Conservation (phyloP, 2,797 vertebrate genomes). For the Gallinago stenura region DNA sequence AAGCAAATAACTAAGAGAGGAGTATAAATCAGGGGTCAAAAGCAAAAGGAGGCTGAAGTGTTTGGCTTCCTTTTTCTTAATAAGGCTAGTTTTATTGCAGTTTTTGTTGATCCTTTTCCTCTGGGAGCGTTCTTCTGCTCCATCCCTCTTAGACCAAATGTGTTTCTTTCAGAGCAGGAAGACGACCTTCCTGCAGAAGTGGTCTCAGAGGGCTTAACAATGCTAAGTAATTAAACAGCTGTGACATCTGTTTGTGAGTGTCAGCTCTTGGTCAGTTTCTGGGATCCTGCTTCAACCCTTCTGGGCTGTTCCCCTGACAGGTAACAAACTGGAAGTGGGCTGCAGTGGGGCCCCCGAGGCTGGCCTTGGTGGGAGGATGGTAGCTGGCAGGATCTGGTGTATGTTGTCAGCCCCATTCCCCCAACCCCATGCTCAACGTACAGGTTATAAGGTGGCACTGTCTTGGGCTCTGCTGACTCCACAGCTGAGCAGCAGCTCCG, state of each 20-base stretch:
- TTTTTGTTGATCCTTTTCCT: neutral
- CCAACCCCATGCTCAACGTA: neutral
- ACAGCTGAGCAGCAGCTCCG: neutral
- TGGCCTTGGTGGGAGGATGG: neutral
- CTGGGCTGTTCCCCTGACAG: neutral
- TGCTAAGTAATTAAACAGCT: slow-evolving; percentile 3
- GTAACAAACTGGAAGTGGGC: neutral
- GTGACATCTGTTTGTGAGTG: neutral
- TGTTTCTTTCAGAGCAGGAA: neutral
- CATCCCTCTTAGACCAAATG: neutral
- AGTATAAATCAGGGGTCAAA: neutral
- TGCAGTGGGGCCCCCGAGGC: neutral
- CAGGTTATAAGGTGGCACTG: neutral
- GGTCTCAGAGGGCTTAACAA: neutral
- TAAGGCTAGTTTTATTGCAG: neutral
- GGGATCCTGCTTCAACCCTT: neutral
- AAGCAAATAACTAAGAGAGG: neutral
- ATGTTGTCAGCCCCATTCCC: neutral
- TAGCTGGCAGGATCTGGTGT: neutral
- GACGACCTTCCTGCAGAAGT: slow-evolving; percentile 31
- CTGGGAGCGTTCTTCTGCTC: neutral
- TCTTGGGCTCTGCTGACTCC: neutral
- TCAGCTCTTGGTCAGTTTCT: neutral
- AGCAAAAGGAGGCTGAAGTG: neutral
- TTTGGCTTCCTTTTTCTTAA: neutral